Conservation (phyloP, 2,797 vertebrate species). For the Buphagus erythrorhynchus region DNA sequence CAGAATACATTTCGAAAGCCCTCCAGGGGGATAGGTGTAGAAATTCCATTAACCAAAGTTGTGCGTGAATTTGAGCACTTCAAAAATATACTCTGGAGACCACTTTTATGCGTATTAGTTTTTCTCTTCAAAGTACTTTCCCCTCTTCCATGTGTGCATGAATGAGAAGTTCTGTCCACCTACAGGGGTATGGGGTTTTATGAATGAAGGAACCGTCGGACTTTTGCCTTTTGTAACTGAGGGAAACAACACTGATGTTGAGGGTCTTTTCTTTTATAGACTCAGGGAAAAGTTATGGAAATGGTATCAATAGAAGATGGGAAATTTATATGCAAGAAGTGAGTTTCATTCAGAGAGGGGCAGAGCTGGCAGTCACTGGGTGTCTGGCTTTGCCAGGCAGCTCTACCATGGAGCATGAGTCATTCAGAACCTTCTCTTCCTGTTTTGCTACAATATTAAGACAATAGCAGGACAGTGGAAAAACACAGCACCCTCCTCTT, state of each 20-base stretch:
- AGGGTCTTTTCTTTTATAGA: not conserved
- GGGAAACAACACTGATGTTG: rapidly evolving
- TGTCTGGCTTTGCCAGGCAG: not conserved
- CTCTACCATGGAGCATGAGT: not conserved
- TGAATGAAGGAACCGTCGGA: not conserved
- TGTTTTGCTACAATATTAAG: not conserved
- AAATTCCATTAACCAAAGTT: constrained; percentile 63
- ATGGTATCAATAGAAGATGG: not conserved
- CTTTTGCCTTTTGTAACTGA: not conserved
- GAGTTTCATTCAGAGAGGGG: not conserved
- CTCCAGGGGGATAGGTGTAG: constrained; percentile 38
- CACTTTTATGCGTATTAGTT: constrained; percentile 24
- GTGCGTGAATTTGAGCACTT: not conserved
- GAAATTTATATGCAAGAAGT: not conserved
- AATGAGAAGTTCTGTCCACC: constrained; percentile 13
- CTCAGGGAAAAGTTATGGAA: not conserved
- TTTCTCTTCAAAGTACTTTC: not conserved
- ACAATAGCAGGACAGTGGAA: not conserved
- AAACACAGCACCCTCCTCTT: not conserved
- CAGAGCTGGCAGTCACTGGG: not conserved
- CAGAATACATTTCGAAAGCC: constrained; percentile 9
- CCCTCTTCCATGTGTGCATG: not conserved
- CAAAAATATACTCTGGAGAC: constrained; percentile 1
- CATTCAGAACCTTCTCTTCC: not conserved
- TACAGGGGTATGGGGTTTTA: not conserved